Percentiles rank a stretch among this genome's conserved stretches.
Evolutionary conservation across 2,888 invertebrate species (phyloP).

Genomic region (Mesorhabditis spiculigera): DNA sequence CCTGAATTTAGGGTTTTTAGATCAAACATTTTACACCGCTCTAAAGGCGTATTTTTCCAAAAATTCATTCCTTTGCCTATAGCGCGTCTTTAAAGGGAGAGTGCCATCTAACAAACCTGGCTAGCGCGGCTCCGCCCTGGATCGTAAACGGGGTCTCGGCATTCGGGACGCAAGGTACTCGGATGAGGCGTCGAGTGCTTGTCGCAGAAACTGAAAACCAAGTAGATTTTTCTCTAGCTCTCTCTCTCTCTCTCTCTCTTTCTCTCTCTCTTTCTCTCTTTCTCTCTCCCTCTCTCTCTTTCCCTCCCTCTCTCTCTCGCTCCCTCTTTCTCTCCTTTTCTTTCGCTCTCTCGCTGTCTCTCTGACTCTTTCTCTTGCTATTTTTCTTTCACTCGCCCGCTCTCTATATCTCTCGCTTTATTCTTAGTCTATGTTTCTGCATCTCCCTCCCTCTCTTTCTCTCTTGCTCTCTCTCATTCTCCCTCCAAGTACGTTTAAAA

Average conservation of each 20-base stretch:
- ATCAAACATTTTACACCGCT: slow-evolving; percentile 6
- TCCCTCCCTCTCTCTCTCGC: no score
- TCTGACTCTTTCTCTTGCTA: slow-evolving; percentile 13
- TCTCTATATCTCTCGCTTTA: slow-evolving; percentile 8
- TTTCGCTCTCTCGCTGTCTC: slow-evolving; percentile 9
- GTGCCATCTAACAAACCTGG: slow-evolving; percentile 10
- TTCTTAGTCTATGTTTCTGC: slow-evolving; percentile 9
- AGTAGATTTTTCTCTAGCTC: background rate
- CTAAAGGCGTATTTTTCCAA: no score
- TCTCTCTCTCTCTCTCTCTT: no score
- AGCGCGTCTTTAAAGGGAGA: no score
- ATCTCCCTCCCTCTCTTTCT: slow-evolving; percentile 9
- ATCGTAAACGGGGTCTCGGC: slow-evolving; percentile 19
- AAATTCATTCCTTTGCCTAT: no score
- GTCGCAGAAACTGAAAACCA: background rate
- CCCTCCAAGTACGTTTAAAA: background rate
- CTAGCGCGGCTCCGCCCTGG: slow-evolving; percentile 32
- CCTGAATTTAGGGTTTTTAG: slow-evolving; percentile 13
- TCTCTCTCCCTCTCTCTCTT: no score
- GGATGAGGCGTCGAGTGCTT: slow-evolving; percentile 14
- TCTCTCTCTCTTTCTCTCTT: no score
- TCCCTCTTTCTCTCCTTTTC: no score
- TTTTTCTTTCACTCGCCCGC: slow-evolving; percentile 13
- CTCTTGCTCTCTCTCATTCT: background rate
- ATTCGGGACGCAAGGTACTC: slow-evolving; percentile 19